A percentile compares a stretch with the other conserved stretches of the same genome.
phyloP scores from a whole-genome alignment of 2,888 invertebrate species.

The Hymenopus coronatus region DNA sequence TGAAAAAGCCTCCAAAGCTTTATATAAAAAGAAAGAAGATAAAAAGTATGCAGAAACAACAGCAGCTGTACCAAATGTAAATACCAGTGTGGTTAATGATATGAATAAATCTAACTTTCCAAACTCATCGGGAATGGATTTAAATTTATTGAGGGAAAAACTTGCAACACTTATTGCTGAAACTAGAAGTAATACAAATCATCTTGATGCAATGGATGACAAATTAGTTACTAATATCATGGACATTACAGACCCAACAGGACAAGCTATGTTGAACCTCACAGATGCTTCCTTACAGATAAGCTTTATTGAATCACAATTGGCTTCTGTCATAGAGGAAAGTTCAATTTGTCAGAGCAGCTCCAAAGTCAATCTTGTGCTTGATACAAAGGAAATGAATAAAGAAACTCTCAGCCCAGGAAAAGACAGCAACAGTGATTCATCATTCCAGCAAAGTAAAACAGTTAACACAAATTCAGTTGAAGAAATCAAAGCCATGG shows the following conservation, averaged over 20 bases:
- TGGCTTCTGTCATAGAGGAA: not conserved
- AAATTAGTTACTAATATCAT: not conserved
- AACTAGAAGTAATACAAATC: not conserved
- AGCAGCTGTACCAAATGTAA: not conserved
- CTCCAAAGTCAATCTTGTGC: not conserved
- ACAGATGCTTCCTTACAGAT: not conserved
- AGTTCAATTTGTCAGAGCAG: not conserved
- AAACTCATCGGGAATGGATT: not conserved
- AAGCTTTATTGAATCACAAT: not conserved
- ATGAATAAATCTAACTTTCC: not conserved
- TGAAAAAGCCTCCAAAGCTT: not conserved
- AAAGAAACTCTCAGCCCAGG: not conserved
- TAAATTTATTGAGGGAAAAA: not conserved
- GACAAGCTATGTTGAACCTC: not conserved
- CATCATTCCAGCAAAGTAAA: not conserved
- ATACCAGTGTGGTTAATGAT: not conserved
- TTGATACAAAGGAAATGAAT: not conserved
- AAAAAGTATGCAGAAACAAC: not conserved
- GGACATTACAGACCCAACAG: not conserved
- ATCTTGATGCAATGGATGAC: not conserved
- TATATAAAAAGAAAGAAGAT: not conserved
- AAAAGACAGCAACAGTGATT: not conserved
- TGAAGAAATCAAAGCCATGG: slow-evolving; percentile 7
- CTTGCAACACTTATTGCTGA: not conserved
- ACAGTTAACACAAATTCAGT: not conserved